These are phyloP conservation scores for Drosophila pectinifera DNA, from an alignment of 1,140 invertebrate genomes.

Conservation along the genomic window DNA sequence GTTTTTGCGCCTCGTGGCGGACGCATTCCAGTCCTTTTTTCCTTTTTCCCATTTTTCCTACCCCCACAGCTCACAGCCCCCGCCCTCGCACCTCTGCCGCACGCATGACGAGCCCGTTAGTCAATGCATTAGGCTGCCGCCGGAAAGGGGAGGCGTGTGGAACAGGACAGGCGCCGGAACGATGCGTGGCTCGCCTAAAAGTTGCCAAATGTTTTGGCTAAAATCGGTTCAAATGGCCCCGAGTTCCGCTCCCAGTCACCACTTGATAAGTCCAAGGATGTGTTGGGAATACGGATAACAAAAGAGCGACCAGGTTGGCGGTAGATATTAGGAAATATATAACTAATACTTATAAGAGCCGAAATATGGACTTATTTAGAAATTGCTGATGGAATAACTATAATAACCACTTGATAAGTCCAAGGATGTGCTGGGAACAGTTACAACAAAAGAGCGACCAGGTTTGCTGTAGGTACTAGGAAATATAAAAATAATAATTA, in stretches of 20 bases:
- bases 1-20: conserved; percentile 59
- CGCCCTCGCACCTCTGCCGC: conserved; percentile 5
- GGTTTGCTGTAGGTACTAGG: too few relatives aligned
- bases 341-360: background rate
- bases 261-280: background rate
- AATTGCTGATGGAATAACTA: too few relatives aligned
- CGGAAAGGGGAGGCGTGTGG: background rate
- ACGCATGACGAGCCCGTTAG: conserved; percentile 69
- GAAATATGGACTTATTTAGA: too few relatives aligned
- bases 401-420: conserved; percentile 2
- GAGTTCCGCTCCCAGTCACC: background rate
- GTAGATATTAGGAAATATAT: background rate
- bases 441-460: too few relatives aligned
- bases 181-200: conserved; percentile 34
- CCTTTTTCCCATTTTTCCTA: background rate
- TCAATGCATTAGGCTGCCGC: conserved; percentile 69
- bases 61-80: conserved; percentile 51
- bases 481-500: background rate
- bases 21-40: conserved; percentile 42
- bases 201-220: conserved; percentile 39
- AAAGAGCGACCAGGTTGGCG: background rate
- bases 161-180: conserved; percentile 5
- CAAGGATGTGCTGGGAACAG: background rate
- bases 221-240: conserved; percentile 42
- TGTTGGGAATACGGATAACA: background rate